A percentile compares a stretch with the other conserved stretches of the same genome.
Conservation (phyloP, 2,797 vertebrate species). For the Emydoidea blandingii region DNA sequence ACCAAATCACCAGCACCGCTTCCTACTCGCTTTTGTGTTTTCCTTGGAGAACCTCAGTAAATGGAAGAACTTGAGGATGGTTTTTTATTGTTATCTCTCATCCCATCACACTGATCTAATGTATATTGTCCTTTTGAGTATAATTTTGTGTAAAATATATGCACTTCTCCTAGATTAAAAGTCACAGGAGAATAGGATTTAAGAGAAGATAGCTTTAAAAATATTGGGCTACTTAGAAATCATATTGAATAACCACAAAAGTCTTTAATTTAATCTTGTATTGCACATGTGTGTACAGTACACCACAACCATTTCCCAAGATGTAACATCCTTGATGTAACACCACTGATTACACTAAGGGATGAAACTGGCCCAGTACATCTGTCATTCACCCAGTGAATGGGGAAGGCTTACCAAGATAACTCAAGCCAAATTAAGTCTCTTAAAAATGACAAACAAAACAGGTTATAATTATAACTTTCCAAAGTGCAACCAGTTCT, state of each 20-base stretch:
- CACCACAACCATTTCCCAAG: not conserved
- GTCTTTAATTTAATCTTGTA: not conserved
- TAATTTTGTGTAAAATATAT: not conserved
- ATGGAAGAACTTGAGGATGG: not conserved
- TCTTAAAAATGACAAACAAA: constrained; percentile 7
- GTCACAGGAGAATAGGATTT: not conserved
- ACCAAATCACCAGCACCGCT: constrained; percentile 13
- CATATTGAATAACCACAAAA: not conserved
- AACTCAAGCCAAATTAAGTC: constrained; percentile 29
- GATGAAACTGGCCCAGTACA: not conserved
- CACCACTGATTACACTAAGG: not conserved
- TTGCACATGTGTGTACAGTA: not conserved
- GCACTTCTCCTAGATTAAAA: not conserved
- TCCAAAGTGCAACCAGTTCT: not conserved
- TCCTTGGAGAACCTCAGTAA: not conserved
- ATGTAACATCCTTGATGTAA: not conserved
- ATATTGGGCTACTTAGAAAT: not conserved
- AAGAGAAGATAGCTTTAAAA: not conserved
- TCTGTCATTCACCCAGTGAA: not conserved
- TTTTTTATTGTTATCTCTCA: not conserved
- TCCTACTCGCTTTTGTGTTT: not conserved
- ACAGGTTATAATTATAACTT: constrained; percentile 13
- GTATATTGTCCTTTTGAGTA: not conserved
- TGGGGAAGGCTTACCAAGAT: constrained; percentile 16
- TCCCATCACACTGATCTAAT: not conserved